phyloP scores from a whole-genome alignment of 2,113 vertebrate genomes.

The Cepphus grylle region DNA sequence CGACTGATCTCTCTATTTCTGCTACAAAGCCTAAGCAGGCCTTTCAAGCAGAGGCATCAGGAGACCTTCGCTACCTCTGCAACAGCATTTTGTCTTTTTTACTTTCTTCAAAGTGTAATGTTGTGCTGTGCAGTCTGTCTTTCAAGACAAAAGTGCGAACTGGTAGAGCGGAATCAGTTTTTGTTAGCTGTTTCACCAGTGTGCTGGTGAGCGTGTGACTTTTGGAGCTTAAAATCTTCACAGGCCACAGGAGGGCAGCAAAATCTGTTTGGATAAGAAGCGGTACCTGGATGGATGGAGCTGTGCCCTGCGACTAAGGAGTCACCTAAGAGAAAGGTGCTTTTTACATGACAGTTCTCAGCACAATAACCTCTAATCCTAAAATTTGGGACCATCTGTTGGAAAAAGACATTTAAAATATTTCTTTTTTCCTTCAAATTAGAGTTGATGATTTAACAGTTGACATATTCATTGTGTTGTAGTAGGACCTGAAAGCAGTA shows the following conservation, averaged over 20 bases:
- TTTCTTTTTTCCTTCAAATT: neutral
- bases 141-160: neutral
- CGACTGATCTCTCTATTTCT: neutral
- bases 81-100: neutral
- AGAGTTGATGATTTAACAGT: neutral
- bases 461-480: neutral
- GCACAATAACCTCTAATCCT: neutral
- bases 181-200: neutral
- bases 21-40: neutral
- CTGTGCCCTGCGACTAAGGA: neutral
- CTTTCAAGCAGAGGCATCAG: neutral
- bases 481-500: neutral
- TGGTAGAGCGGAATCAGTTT: neutral
- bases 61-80: neutral
- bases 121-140: neutral
- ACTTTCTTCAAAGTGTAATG: neutral
- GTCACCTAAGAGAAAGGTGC: neutral
- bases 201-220: neutral
- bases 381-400: neutral
- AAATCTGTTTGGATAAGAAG: neutral
- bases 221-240: neutral
- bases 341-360: neutral
- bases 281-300: neutral
- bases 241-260: constrained; percentile 59
- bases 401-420: neutral